Conservation (phyloP, 2,113 vertebrate species). For the Marmota flaviventris region DNA sequence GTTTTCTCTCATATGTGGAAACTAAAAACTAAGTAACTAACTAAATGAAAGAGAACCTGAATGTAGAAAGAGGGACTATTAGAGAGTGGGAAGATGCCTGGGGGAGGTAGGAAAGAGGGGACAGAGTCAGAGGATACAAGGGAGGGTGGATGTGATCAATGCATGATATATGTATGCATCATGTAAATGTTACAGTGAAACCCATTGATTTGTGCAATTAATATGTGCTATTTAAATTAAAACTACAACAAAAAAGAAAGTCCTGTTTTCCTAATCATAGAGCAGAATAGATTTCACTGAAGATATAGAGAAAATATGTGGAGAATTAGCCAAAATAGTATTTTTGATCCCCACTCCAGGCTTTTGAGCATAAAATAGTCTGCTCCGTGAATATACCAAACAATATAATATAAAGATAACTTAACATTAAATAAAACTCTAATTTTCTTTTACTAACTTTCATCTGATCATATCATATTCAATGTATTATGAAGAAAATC, state of each 20-base stretch:
- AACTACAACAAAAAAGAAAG: background rate
- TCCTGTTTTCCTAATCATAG: background rate
- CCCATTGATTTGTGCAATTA: background rate
- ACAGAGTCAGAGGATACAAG: too few relatives aligned
- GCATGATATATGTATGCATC: background rate
- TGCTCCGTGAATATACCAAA: background rate
- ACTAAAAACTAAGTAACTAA: too few relatives aligned
- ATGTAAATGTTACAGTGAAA: background rate
- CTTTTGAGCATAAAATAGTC: background rate
- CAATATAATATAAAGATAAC: background rate
- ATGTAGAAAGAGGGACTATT: background rate
- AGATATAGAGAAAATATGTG: background rate
- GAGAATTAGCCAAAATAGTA: background rate
- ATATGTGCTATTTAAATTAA: background rate
- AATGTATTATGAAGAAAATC: background rate
- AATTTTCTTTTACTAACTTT: background rate
- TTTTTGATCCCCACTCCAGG: background rate
- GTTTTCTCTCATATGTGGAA: too few relatives aligned
- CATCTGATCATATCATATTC: background rate
- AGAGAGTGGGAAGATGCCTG: too few relatives aligned
- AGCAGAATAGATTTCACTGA: background rate
- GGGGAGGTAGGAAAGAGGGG: background rate
- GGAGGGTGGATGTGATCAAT: background rate
- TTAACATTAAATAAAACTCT: background rate
- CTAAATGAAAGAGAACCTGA: too few relatives aligned